Evolutionary conservation across 2,888 invertebrate genomes (phyloP).

Genomic region (Erebia ligea): DNA sequence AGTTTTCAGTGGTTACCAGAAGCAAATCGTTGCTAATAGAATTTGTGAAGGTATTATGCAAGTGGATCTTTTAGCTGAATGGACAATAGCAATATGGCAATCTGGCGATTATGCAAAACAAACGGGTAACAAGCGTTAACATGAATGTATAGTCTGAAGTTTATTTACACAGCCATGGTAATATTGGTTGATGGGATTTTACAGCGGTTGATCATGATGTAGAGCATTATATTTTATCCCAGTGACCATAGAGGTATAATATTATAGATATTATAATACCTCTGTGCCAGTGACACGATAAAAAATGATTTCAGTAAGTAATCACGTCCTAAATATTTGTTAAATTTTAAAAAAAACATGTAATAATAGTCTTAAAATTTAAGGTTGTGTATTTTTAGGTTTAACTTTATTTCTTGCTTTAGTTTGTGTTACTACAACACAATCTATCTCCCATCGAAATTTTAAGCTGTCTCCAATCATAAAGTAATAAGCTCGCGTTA

Average conservation of each 20-base stretch:
- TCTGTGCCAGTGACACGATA: no score
- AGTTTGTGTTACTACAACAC: no score
- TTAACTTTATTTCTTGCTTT: no score
- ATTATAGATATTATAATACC: no score
- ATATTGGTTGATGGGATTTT: constrained; percentile 1
- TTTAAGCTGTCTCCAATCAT: no score
- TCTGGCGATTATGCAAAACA: constrained; percentile 62
- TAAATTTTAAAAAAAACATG: no score
- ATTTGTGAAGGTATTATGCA: constrained; percentile 49
- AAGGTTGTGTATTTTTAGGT: no score
- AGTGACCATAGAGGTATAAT: no score
- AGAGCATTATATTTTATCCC: not conserved
- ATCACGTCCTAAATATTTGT: no score
- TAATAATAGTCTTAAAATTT: no score
- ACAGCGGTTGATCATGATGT: not conserved
- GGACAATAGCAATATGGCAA: constrained; percentile 60
- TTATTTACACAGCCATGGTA: constrained; percentile 39
- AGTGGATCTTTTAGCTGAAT: constrained; percentile 59
- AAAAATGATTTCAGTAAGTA: no score
- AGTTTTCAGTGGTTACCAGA: constrained; percentile 20
- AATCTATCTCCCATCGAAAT: no score
- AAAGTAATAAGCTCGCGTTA: constrained; percentile 35
- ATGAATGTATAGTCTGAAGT: constrained; percentile 32
- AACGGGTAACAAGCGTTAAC: constrained; percentile 42
- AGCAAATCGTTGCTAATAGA: constrained; percentile 25